Conservation (phyloP, 2,888 invertebrate species). For the Microchrysa polita region DNA sequence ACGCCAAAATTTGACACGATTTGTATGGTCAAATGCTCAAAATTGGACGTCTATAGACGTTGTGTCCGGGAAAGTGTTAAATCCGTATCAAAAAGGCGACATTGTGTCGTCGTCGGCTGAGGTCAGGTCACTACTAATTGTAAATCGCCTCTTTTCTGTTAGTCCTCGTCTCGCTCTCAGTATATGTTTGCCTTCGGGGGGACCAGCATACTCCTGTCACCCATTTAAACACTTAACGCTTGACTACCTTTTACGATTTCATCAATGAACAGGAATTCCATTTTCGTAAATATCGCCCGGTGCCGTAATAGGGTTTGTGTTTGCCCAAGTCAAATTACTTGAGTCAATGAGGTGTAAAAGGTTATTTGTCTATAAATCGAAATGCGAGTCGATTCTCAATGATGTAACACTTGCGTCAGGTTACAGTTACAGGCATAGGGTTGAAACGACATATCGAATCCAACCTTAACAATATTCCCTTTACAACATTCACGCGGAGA, state of each 20-base stretch:
- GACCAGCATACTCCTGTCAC: conserved; percentile 18
- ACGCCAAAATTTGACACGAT: too few species aligned
- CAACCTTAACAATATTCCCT: too few species aligned
- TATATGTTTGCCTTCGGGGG: not conserved
- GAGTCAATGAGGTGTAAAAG: conserved; percentile 38
- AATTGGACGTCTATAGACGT: too few species aligned
- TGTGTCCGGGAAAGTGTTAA: too few species aligned
- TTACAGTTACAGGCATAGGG: not conserved
- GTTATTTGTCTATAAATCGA: conserved; percentile 36
- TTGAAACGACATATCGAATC: too few species aligned
- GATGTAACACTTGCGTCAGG: not conserved
- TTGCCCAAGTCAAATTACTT: conserved; percentile 37
- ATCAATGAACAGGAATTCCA: conserved; percentile 33
- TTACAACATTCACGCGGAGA: too few species aligned
- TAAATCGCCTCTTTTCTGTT: not conserved
- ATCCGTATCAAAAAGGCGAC: too few species aligned
- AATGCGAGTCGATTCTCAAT: not conserved
- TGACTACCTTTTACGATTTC: conserved; percentile 36
- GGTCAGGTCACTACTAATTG: too few species aligned
- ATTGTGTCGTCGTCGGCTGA: too few species aligned
- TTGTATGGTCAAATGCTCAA: too few species aligned
- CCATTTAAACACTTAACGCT: conserved; percentile 36
- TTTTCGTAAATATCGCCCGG: conserved; percentile 27
- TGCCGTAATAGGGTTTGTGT: conserved; percentile 27
- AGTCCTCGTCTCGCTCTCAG: not conserved